Evolutionary conservation across 2,797 vertebrate genomes (phyloP), one percentile per base, ranked within the genome.

Genomic region (Hephaestus fuliginosus): DNA sequence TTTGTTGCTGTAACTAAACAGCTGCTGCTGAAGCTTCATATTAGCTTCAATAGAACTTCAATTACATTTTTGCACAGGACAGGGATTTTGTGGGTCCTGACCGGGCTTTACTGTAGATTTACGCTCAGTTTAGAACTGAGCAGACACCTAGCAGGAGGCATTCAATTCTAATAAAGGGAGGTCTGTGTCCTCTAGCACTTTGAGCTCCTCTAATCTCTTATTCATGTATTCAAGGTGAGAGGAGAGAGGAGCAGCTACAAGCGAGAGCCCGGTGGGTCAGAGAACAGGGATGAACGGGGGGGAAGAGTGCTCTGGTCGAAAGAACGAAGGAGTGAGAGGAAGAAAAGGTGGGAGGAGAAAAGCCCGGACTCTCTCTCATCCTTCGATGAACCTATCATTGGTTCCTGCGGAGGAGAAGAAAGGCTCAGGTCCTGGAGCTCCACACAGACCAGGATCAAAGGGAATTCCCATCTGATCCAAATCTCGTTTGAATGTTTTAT

Each of bases 401-500:
- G 80, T 78, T 79, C 70, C 78, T 78, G 39, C 7, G 2, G 36
- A 81, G 56, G 53, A 87, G 67, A 76, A 74, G 60, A 81, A 61
- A 76, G 69, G 62, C 52, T 73, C 5, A 2, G n/a, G 62, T 82
- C 55, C 36, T 56, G 67, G 22, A 78, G 69, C 70, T 86, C 55
- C 79, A 71, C 66, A 55, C 41, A 71, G 77, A 84, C 74, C 18
- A 4, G 66, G 80, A 93, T 93, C 84, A 94, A 91, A 93, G 70
- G 67, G 78, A 91, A 88, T 86, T 64, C 76, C 69, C 53, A 72
- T 86, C 71, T 80, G 89, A 92, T 88, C 79, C 74, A 83, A 83
- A 90, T 83, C 78, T 77, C 43, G 4, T 89, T 87, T 91, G 58
- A 89, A 93, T 88, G 80, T 89, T 88, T 88, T 44, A 85, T 83